Conservation (phyloP, 2,888 invertebrate genomes). For the Ypsolopha sequella region DNA sequence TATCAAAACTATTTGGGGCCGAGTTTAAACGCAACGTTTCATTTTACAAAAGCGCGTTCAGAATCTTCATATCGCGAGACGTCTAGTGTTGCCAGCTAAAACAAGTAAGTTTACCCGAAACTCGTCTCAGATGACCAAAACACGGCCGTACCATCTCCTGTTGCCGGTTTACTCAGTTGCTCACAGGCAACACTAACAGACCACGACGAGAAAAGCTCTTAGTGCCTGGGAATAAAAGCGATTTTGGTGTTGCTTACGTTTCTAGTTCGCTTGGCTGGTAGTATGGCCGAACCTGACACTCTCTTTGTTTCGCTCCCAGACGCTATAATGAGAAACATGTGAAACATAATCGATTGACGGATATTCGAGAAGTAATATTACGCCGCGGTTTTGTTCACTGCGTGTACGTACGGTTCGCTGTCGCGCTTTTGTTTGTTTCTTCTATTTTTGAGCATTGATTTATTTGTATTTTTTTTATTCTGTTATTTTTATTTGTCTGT, state of each 20-base stretch:
- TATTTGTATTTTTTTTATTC: too few relatives aligned
- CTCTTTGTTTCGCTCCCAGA: slow-evolving; percentile 62
- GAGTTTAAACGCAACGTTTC: background rate
- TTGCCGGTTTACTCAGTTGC: too few relatives aligned
- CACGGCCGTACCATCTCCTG: slow-evolving; percentile 25
- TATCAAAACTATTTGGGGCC: too few relatives aligned
- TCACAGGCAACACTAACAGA: too few relatives aligned
- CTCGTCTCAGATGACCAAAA: slow-evolving; percentile 51
- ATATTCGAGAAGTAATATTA: slow-evolving; percentile 52
- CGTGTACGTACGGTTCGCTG: slow-evolving; percentile 20
- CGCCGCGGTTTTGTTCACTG: slow-evolving; percentile 31
- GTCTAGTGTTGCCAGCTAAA: slow-evolving; percentile 32
- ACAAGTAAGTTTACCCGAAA: slow-evolving; percentile 42
- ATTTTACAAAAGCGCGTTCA: slow-evolving; percentile 30
- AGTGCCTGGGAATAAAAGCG: background rate
- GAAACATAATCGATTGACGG: slow-evolving; percentile 59
- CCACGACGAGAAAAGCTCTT: background rate
- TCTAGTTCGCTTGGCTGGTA: slow-evolving; percentile 15
- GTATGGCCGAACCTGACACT: slow-evolving; percentile 47
- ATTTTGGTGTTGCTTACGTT: too few relatives aligned
- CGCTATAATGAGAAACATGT: slow-evolving; percentile 65
- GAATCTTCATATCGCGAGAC: slow-evolving; percentile 7
- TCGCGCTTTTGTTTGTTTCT: slow-evolving; percentile 14
- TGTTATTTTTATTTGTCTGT: too few relatives aligned
- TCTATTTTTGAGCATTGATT: too few relatives aligned